Evolutionary conservation across 2,888 invertebrate genomes (phyloP), one percentile per base, ranked within the genome.

Genomic region (Drosophila falleni): DNA sequence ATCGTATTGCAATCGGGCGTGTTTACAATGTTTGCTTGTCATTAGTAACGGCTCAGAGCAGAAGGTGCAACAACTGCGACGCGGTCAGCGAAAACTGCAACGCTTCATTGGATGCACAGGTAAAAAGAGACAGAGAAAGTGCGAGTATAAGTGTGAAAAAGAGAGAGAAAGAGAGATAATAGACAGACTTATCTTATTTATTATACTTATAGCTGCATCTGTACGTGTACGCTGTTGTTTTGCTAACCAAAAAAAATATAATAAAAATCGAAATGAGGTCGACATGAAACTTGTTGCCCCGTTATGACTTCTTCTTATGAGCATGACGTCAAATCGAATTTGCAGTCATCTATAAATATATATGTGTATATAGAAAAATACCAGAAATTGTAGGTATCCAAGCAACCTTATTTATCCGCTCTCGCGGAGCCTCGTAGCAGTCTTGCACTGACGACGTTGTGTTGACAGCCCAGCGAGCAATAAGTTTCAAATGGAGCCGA

Each of bases 401-500:
- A 13, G 6, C 29, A 19, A 23, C 19, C 31, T 13, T 16, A 6
- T 16, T 11, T 11, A 19, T 2, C 19, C 26, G 26, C 26, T 3
- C 26, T 5, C 4, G 2, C 26, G 4, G 26, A 26, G 4, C 26
- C 26, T 5, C 26, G 26, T 26, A 29, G 4, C 6, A 47, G 46
- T 47, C 42, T 39, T 50, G 49, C 70, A 62, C 70, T 56, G 81
- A 50, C 71, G 69, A 84, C 73, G 81, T 62, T 55, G 60, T 65
- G 66, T 56, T 78, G 83, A 88, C 83, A 82, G 88, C 71, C 63
- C 65, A 78, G 65, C 88, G 84, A 80, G 83, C 83, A 86, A 85
- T 83, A 86, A 87, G 83, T 88, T 88, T 83, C 88, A 78, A 83
- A 83, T 82, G 74, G 68, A 71, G 68, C 83, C 88, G 83, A 76